Percentiles rank a stretch among this genome's conserved stretches.
Evolutionary conservation across 1,140 invertebrate species (phyloP).

Genomic region (Zaprionus nigranus): DNA sequence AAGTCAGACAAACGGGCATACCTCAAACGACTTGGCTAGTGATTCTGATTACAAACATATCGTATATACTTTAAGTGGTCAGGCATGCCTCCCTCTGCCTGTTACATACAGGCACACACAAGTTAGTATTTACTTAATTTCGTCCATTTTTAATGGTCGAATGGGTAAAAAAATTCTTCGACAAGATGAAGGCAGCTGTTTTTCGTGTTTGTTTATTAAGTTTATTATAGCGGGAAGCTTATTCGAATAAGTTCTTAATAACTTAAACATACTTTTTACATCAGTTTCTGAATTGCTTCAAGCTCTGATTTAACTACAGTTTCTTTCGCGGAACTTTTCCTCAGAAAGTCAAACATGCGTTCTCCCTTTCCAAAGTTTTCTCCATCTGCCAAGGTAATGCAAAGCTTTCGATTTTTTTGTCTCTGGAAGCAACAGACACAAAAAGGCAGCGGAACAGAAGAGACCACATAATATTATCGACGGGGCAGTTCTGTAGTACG

Average conservation of each 20-base stretch:
- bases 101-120: too few species aligned
- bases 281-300: constrained; percentile 49
- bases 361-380: constrained; percentile 86
- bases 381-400: constrained; percentile 86
- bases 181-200: too few species aligned
- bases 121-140: too few species aligned
- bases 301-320: background rate
- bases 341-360: constrained; percentile 67
- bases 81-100: too few species aligned
- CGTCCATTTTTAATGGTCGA: too few species aligned
- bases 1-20: too few species aligned
- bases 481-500: constrained; percentile 85
- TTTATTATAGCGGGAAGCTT: background rate
- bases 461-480: constrained; percentile 86
- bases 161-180: too few species aligned
- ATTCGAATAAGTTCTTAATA: background rate
- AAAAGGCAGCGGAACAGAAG: constrained; percentile 85
- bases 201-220: too few species aligned
- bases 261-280: constrained; percentile 8
- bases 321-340: background rate
- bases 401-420: constrained; percentile 85
- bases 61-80: too few species aligned
- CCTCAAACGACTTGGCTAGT: too few species aligned
- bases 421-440: constrained; percentile 87
- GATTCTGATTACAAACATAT: too few species aligned